A percentile compares a stretch with the other conserved stretches of the same genome.
These are phyloP conservation scores for Gambusia holbrooki DNA, from an alignment of 2,113 vertebrate genomes.

Conservation along the genomic window DNA sequence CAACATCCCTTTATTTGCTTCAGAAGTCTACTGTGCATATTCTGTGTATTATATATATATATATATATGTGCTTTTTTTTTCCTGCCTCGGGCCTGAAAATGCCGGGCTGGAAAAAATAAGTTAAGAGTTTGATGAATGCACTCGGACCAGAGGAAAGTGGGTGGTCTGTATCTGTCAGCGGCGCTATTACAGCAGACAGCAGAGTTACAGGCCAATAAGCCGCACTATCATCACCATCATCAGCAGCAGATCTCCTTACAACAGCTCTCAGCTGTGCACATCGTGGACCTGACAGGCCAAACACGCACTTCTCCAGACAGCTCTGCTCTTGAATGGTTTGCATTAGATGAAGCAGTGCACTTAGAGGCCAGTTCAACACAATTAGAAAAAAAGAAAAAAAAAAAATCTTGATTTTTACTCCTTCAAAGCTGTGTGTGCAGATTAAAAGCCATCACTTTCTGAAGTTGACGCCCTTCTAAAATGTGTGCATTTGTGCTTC, in stretches of 20 bases:
- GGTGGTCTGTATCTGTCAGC: constrained; percentile 75
- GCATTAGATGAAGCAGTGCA: constrained; percentile 25
- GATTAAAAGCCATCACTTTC: not conserved
- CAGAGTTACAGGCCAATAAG: constrained; percentile 73
- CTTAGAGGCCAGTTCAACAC: constrained; percentile 22
- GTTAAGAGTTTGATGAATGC: constrained; percentile 69
- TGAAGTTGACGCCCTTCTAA: not conserved
- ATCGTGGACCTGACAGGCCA: constrained; percentile 57
- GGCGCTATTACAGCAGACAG: constrained; percentile 71
- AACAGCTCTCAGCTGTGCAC: constrained; percentile 71
- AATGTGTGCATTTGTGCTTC: not conserved
- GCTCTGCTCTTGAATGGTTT: constrained; percentile 43
- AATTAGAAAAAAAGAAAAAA: not conserved
- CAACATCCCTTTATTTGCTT: constrained; percentile 56
- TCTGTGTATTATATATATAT: constrained; percentile 7
- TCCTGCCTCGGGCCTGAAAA: constrained; percentile 47
- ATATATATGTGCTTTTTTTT: not conserved
- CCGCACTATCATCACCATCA: constrained; percentile 73
- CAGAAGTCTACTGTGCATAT: constrained; percentile 38
- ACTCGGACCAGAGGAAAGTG: constrained; percentile 67
- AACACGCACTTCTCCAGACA: constrained; percentile 59
- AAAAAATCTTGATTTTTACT: not conserved
- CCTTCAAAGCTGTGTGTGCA: not conserved
- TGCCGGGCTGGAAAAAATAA: constrained; percentile 20
- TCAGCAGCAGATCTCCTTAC: constrained; percentile 71